A percentile compares a stretch with the other conserved stretches of the same genome.
Conservation (phyloP, 2,888 invertebrate species). For the Dicranocentrus wangi region DNA sequence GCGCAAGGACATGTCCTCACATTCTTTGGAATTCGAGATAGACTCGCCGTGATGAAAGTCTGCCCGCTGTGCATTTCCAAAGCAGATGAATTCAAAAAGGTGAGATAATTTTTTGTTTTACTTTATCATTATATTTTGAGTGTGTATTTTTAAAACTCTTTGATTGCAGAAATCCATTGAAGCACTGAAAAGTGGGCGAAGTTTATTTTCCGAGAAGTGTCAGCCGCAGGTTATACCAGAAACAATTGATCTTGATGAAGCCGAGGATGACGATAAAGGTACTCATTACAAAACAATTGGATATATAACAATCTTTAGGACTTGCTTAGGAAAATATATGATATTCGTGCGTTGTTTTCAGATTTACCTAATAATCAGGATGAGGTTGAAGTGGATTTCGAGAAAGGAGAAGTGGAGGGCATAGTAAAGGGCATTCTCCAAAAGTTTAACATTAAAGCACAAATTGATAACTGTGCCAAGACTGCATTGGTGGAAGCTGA, state of each 20-base stretch:
- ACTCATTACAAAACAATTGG: not conserved
- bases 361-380: constrained; percentile 5
- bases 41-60: constrained; percentile 32
- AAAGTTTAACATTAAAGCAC: constrained; percentile 14
- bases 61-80: constrained; percentile 44
- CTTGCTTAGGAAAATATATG: too few relatives aligned
- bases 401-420: not conserved
- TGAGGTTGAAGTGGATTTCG: constrained; percentile 31
- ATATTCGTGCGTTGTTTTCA: not conserved
- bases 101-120: constrained; percentile 20
- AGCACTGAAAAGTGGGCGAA: not conserved
- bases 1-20: not conserved
- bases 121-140: too few relatives aligned
- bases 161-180: constrained; percentile 37
- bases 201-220: constrained; percentile 40
- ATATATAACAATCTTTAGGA: too few relatives aligned
- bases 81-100: constrained; percentile 53
- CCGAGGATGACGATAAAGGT: not conserved
- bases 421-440: constrained; percentile 12
- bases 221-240: constrained; percentile 33
- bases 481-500: not conserved
- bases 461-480: constrained; percentile 17
- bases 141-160: not conserved
- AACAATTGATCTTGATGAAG: constrained; percentile 19
- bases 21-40: constrained; percentile 1